These are phyloP conservation scores for Zaprionus vittiger DNA, from an alignment of 1,140 invertebrate genomes.

Conservation along the genomic window DNA sequence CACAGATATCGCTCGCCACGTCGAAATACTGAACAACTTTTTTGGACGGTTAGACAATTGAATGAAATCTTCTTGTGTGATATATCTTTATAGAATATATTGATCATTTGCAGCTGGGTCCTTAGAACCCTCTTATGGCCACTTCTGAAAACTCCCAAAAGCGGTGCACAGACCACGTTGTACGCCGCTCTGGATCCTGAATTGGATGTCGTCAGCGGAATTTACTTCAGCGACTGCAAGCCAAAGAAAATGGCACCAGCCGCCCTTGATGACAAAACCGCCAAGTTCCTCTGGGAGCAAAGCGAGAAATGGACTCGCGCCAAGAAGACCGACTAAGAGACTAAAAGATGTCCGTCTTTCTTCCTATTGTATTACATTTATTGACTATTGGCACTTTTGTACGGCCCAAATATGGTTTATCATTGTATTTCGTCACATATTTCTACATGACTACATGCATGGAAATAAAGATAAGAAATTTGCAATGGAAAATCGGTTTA, in stretches of 20 bases:
- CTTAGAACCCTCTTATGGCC: slow-evolving; percentile 91
- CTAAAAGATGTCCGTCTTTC: not conserved
- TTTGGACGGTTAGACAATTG: slow-evolving; percentile 73
- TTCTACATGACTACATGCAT: not conserved
- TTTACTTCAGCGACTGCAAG: slow-evolving; percentile 91
- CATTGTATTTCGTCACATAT: not conserved
- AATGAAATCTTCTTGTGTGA: not conserved
- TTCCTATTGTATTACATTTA: not conserved
- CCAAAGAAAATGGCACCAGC: slow-evolving; percentile 85
- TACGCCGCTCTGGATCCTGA: slow-evolving; percentile 90
- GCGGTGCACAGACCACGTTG: slow-evolving; percentile 91
- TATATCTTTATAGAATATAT: not conserved
- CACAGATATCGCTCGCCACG: slow-evolving; percentile 92
- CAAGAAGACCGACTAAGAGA: not conserved
- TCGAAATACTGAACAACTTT: slow-evolving; percentile 88
- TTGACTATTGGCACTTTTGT: not conserved
- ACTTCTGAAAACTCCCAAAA: slow-evolving; percentile 89
- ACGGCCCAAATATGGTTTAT: not conserved
- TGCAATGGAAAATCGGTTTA: not conserved
- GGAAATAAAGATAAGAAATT: not conserved
- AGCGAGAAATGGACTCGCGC: slow-evolving; percentile 90
- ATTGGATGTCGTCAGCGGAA: slow-evolving; percentile 88
- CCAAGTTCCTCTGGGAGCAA: slow-evolving; percentile 91
- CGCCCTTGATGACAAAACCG: slow-evolving; percentile 87
- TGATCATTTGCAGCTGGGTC: slow-evolving; percentile 84